Conservation (phyloP, 2,113 vertebrate species). For the Salvelinus namaycush region DNA sequence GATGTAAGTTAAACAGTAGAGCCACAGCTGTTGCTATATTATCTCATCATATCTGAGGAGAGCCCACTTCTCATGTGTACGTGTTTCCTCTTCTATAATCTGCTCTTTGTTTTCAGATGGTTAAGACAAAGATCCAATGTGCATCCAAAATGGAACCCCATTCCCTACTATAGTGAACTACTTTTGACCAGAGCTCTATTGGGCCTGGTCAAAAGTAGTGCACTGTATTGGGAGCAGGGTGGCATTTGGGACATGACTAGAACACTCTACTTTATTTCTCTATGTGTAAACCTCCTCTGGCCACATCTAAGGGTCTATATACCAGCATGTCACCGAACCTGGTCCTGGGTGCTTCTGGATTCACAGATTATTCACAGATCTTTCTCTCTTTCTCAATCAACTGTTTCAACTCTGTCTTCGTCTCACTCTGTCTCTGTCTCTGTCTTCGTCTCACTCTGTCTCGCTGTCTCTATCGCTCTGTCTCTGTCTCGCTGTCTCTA, state of each 20-base stretch:
- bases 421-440: not conserved
- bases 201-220: too few species aligned
- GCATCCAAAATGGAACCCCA: too few species aligned
- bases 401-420: not conserved
- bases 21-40: too few species aligned
- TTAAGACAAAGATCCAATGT: too few species aligned
- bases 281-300: not conserved
- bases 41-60: not conserved
- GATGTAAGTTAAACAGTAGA: not conserved
- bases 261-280: too few species aligned
- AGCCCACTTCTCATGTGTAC: too few species aligned
- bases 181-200: too few species aligned
- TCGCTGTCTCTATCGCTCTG: not conserved
- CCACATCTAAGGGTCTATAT: not conserved
- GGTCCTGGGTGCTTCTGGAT: not conserved
- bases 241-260: too few species aligned
- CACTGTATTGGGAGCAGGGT: too few species aligned
- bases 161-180: too few species aligned
- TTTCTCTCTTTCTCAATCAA: not conserved
- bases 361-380: not conserved
- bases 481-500: not conserved
- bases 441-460: not conserved
- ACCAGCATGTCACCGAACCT: not conserved
- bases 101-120: too few species aligned
- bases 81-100: too few species aligned